Conservation (phyloP, 2,888 invertebrate species). For the Cephus spinipes region DNA sequence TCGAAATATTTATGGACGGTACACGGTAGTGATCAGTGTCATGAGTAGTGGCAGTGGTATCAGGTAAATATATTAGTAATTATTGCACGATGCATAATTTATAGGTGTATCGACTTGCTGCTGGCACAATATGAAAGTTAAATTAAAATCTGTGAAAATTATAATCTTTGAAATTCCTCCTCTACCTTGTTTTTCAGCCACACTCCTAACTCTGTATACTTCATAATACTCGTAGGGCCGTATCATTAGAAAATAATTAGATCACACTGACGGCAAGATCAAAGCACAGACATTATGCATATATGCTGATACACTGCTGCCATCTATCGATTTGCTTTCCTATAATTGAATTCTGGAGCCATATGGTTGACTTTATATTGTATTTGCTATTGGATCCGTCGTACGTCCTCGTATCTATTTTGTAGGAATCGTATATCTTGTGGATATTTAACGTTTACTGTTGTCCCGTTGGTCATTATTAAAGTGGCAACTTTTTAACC, state of each 20-base stretch:
- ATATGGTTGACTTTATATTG: not conserved
- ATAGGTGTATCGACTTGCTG: not conserved
- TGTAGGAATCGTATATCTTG: not conserved
- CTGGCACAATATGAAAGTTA: too few relatives aligned
- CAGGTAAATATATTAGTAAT: not conserved
- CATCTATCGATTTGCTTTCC: not conserved
- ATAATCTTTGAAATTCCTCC: not conserved
- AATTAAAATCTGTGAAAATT: not conserved
- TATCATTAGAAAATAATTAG: not conserved
- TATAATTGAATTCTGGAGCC: not conserved
- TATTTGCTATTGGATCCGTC: not conserved
- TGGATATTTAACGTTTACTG: not conserved
- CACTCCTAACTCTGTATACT: not conserved
- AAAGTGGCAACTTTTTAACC: not conserved
- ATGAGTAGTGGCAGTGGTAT: not conserved
- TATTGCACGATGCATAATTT: not conserved
- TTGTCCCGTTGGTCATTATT: not conserved
- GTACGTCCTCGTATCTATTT: not conserved
- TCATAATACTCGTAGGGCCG: not conserved
- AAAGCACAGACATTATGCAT: not conserved
- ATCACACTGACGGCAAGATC: not conserved
- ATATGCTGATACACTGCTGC: not conserved
- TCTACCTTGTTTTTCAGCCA: not conserved
- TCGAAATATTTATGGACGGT: not conserved
- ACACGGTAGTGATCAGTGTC: not conserved